A percentile compares a stretch with the other conserved stretches of the same genome.
Evolutionary conservation across 2,888 invertebrate species (phyloP).

Genomic region (Lutraria lutraria): DNA sequence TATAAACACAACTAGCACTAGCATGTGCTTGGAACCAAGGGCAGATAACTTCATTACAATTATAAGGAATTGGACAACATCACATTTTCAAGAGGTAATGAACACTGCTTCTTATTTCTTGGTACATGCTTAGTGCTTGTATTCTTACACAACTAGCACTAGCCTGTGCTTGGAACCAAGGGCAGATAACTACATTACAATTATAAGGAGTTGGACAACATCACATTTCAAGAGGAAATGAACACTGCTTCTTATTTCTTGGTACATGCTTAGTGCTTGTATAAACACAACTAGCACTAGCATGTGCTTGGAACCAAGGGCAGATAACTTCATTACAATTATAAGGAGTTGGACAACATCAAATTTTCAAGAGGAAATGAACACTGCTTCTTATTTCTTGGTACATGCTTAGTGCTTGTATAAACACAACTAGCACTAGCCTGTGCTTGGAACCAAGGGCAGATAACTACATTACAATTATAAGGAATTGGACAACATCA

Average conservation of each 20-base stretch:
- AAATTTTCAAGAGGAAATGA: not conserved
- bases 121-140: conserved; percentile 36
- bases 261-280: conserved; percentile 8
- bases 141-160: conserved; percentile 31
- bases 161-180: conserved; percentile 41
- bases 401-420: too few species aligned
- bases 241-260: conserved; percentile 6
- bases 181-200: conserved; percentile 22
- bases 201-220: not conserved
- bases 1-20: conserved; percentile 38
- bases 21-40: conserved; percentile 35
- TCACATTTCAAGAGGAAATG: not conserved
- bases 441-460: conserved; percentile 30
- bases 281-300: conserved; percentile 25
- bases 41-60: conserved; percentile 26
- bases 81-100: not conserved
- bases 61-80: not conserved
- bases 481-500: not conserved
- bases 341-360: too few species aligned
- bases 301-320: conserved; percentile 25
- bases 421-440: too few species aligned
- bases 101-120: not conserved
- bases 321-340: not conserved
- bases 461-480: conserved; percentile 15
- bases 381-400: too few species aligned